Evolutionary conservation across 2,113 vertebrate species (phyloP).

Genomic region (Mixornis gularis): DNA sequence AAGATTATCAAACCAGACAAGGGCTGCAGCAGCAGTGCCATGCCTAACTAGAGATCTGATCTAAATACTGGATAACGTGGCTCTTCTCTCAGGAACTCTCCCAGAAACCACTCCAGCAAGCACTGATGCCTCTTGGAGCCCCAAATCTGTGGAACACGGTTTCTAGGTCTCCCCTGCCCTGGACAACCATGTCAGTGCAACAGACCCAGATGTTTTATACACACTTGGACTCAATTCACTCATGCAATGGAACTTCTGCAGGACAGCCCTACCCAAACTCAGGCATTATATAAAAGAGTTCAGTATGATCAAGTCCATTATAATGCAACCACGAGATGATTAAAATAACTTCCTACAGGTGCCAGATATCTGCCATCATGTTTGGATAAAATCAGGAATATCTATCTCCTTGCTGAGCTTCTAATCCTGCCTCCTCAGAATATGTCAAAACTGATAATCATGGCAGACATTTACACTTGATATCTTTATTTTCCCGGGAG

Average conservation of each 20-base stretch:
- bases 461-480: conserved; percentile 25
- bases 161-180: neutral
- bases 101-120: neutral
- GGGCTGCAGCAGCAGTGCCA: neutral
- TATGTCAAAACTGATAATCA: conserved; percentile 15
- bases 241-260: neutral
- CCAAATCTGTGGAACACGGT: neutral
- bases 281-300: neutral
- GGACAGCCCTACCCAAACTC: neutral
- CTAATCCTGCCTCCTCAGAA: conserved; percentile 48
- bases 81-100: neutral
- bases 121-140: neutral
- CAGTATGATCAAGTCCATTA: neutral
- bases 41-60: neutral
- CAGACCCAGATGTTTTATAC: neutral
- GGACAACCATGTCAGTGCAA: neutral
- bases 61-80: neutral
- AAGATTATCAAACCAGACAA: neutral
- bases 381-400: neutral
- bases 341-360: conserved; percentile 36
- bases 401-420: conserved; percentile 13
- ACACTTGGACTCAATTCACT: neutral
- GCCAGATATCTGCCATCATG: conserved; percentile 37
- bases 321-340: neutral
- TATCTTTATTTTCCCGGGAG: conserved; percentile 25